Evolutionary conservation across 2,888 invertebrate species (phyloP).

Genomic region (Nymphalis urticae): DNA sequence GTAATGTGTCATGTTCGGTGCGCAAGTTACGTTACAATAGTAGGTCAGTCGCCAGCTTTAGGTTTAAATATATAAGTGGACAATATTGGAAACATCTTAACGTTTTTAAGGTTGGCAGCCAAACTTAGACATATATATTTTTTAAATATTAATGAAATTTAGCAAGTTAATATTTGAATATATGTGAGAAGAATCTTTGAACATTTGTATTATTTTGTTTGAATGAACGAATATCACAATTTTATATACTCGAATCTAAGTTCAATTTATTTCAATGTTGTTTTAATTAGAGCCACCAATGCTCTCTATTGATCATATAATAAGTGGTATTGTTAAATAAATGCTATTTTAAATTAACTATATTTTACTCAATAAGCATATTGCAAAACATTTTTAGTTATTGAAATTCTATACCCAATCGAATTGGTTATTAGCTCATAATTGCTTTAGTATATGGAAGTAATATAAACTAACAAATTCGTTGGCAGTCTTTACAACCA

Average conservation of each 20-base stretch:
- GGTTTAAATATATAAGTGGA: slow-evolving; percentile 6
- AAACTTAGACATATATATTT: not conserved
- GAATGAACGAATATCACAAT: no score
- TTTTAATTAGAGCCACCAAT: slow-evolving; percentile 63
- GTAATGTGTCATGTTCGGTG: no score
- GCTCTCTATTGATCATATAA: slow-evolving; percentile 5
- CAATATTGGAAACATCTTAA: slow-evolving; percentile 11
- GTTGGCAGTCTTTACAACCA: slow-evolving; percentile 40
- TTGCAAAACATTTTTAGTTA: slow-evolving; percentile 2
- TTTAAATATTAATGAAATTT: no score
- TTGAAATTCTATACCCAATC: slow-evolving; percentile 6
- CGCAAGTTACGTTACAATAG: slow-evolving; percentile 8
- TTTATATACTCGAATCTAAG: not conserved
- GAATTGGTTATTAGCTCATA: slow-evolving; percentile 1
- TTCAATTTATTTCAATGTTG: slow-evolving; percentile 65
- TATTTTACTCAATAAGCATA: not conserved
- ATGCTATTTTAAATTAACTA: not conserved
- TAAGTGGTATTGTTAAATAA: no score
- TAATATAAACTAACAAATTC: slow-evolving; percentile 12
- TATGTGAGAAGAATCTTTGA: no score
- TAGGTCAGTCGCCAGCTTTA: not conserved
- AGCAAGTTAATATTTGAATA: no score
- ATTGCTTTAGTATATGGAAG: not conserved
- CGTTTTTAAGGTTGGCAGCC: not conserved
- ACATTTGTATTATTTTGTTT: no score